Evolutionary conservation across 1,140 invertebrate species (phyloP), one percentile per base, ranked within the genome.

Genomic region (Heterodera carotae): DNA sequence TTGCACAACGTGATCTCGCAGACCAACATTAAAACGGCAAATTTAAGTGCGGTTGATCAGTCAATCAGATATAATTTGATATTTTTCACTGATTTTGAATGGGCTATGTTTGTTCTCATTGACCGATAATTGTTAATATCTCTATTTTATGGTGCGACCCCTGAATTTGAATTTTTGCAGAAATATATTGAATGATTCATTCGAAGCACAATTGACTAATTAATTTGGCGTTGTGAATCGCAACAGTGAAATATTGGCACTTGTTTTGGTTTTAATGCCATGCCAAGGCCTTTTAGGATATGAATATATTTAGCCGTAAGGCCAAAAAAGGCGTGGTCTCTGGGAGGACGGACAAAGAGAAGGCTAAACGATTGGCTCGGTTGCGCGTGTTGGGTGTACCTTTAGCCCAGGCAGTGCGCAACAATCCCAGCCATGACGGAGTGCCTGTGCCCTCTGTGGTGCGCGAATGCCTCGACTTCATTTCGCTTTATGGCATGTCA

Each of bases 381-480:
- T 15, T 74, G 59, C 77, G 60, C 25, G 82, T 83, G n/a, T 76
- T 83, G 25, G 80, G 83, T 10, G 76, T 83, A 2, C 82, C 82
- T 7, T 69, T 83, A 8, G 27, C 25, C 15, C 67, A 80, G 48
- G 83, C 83, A 8, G 75, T 85, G 15, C 69, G 43, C 33, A 77
- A 81, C 34, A 81, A 71, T 76, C 70, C 62, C 33, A 74, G 78
- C 67, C 75, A 77, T 64, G 84, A 85, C 79, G 81, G 81, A n/a
- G 67, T 86, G 39, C 84, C 77, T 15, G 43, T 84, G 25, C 84
- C 84, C 18, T 60, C 59, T 12, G n/a, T 84, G n/a, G 76, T 84
- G 34, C 36, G 84, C 18, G 36, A 83, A 27, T 84, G 84, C 48
- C 77, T 84, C 31, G 84, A 86, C 79, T 86, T 77, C 72, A 75